Conservation (phyloP, 2,797 vertebrate species). For the Leptatherina wallacei region DNA sequence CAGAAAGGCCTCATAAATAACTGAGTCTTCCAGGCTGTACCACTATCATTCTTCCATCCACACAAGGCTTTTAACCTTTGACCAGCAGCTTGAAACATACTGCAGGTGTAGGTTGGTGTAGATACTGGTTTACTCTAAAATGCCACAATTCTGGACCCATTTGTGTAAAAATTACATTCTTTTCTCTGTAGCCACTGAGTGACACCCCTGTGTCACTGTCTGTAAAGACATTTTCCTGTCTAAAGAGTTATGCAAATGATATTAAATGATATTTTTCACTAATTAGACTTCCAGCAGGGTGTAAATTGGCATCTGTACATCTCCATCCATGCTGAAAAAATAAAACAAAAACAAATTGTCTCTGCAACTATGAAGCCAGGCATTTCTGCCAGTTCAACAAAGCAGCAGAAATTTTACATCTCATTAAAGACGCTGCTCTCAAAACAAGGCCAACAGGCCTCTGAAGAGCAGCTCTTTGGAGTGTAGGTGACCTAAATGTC, state of each 20-base stretch:
- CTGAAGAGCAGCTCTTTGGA: conserved; percentile 41
- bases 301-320: background rate
- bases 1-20: conserved; percentile 70
- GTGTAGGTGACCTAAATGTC: conserved; percentile 53
- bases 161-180: background rate
- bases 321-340: background rate
- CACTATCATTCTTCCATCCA: conserved; percentile 22
- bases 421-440: conserved; percentile 31
- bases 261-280: background rate
- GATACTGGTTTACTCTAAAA: conserved; percentile 12
- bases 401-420: conserved; percentile 4
- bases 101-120: conserved; percentile 8
- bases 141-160: background rate
- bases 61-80: conserved; percentile 50
- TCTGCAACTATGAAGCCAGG: conserved; percentile 12
- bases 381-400: conserved; percentile 14
- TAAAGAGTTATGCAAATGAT: background rate
- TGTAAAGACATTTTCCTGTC: background rate
- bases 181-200: too few species aligned
- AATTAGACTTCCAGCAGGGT: background rate
- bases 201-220: background rate
- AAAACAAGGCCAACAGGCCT: conserved; percentile 51
- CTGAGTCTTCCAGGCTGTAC: conserved; percentile 58
- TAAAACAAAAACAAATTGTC: background rate
- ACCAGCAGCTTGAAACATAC: conserved; percentile 34